Conservation (phyloP, 2,797 vertebrate species). For the Labeo calbasu region DNA sequence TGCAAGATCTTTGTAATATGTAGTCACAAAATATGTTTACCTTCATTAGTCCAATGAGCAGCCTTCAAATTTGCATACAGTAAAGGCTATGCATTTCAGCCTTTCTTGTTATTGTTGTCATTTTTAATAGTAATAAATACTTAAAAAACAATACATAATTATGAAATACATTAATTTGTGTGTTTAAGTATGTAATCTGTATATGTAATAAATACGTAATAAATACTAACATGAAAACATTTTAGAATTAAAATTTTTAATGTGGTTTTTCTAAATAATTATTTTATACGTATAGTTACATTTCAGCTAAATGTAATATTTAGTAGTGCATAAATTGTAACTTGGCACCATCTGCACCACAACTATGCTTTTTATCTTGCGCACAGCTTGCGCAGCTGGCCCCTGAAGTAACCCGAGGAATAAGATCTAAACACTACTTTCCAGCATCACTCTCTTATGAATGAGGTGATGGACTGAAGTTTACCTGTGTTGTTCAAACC, state of each 20-base stretch:
- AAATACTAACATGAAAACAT: background rate
- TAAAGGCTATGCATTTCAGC: background rate
- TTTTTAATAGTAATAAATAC: background rate
- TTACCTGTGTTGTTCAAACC: background rate
- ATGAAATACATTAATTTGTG: background rate
- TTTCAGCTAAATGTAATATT: background rate
- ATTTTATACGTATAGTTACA: background rate
- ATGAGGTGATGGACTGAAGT: slow-evolving; percentile 14
- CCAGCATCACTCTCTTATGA: background rate
- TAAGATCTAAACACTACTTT: background rate
- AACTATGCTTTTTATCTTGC: background rate
- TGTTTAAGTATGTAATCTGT: background rate
- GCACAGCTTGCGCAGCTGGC: background rate
- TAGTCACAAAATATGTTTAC: background rate
- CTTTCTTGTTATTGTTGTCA: background rate
- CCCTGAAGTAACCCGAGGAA: background rate
- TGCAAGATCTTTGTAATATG: background rate
- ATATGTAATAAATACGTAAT: background rate
- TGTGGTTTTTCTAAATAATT: background rate
- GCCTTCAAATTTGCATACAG: background rate
- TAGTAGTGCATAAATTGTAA: background rate
- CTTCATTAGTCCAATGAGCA: background rate
- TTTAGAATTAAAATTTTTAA: background rate
- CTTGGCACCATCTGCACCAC: background rate
- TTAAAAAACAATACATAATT: background rate